A percentile compares a stretch with the other conserved stretches of the same genome.
Evolutionary conservation across 2,888 invertebrate species (phyloP).

Genomic region (Torymus tubicola): DNA sequence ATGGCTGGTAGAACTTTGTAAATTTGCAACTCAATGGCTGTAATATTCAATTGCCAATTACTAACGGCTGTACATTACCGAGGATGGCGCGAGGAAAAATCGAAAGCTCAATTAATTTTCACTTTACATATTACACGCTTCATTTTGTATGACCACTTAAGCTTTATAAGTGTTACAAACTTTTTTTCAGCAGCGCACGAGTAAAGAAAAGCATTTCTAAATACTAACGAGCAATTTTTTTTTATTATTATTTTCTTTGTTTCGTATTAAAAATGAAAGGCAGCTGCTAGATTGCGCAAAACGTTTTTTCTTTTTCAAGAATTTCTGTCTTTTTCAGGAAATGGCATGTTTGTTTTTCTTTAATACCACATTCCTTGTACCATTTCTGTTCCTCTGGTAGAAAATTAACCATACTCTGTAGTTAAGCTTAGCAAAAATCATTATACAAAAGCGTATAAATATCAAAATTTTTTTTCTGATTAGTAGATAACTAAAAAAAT

Average conservation of each 20-base stretch:
- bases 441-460: too few relatives aligned
- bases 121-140: constrained; percentile 38
- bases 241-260: neutral
- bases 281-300: constrained; percentile 33
- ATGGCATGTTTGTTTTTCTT: constrained; percentile 71
- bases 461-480: too few relatives aligned
- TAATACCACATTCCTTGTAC: constrained; percentile 19
- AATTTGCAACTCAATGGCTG: constrained; percentile 18
- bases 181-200: constrained; percentile 25
- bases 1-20: neutral
- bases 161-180: constrained; percentile 13
- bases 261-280: neutral
- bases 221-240: constrained; percentile 38
- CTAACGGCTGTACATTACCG: constrained; percentile 17
- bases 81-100: constrained; percentile 59
- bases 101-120: constrained; percentile 56
- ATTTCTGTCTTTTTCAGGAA: constrained; percentile 75
- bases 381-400: constrained; percentile 1
- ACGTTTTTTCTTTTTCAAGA: constrained; percentile 27
- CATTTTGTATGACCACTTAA: constrained; percentile 11
- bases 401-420: too few relatives aligned
- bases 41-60: constrained; percentile 5
- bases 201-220: constrained; percentile 6
- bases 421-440: too few relatives aligned
- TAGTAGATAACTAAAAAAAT: too few relatives aligned